Percentiles rank a stretch among this genome's conserved stretches.
phyloP scores from a whole-genome alignment of 2,113 vertebrate genomes.

The Petrocephalus zakoni region DNA sequence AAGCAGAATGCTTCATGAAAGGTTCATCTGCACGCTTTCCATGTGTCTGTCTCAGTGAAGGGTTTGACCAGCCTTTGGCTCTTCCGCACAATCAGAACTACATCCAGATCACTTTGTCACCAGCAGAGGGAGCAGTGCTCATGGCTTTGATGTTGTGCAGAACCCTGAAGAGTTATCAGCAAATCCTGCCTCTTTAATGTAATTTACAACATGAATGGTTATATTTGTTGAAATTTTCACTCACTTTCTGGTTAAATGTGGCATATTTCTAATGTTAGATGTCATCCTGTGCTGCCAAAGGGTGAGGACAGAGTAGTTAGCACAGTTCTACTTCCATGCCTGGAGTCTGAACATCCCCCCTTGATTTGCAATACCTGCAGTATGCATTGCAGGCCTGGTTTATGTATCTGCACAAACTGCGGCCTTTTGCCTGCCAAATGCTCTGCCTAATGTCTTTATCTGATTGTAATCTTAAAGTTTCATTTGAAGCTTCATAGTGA shows the following conservation, averaged over 20 bases:
- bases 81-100: background rate
- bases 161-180: background rate
- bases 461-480: background rate
- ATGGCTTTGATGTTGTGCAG: background rate
- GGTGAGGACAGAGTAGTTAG: background rate
- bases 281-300: too few relatives aligned
- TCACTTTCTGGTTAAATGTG: background rate
- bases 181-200: background rate
- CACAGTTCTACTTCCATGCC: background rate
- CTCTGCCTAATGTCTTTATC: background rate
- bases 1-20: background rate
- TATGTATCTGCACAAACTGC: background rate
- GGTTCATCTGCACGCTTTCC: background rate
- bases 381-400: background rate
- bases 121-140: background rate
- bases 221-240: background rate
- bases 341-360: background rate
- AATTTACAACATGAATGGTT: background rate
- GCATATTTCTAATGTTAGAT: background rate
- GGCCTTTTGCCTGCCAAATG: background rate
- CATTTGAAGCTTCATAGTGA: background rate
- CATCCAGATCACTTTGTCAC: background rate
- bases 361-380: background rate
- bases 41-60: background rate
- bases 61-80: background rate